phyloP scores from a whole-genome alignment of 2,797 vertebrate species.

The Falco peregrinus region DNA sequence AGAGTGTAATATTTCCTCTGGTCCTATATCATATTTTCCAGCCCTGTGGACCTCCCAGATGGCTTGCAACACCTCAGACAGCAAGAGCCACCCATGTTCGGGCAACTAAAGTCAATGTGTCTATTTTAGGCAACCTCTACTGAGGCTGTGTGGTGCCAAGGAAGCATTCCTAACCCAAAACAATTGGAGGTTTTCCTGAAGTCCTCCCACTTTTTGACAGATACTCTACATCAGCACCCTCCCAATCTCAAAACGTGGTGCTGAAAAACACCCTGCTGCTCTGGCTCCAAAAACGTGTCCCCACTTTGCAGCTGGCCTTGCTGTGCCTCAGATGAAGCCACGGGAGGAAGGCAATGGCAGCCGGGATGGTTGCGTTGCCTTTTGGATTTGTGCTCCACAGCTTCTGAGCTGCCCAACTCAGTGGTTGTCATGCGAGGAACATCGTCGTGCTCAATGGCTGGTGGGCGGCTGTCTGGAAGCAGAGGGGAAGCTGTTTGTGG shows the following conservation, averaged over 20 bases:
- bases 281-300: not conserved
- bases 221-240: not conserved
- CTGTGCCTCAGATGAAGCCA: not conserved
- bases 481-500: not conserved
- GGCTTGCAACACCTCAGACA: not conserved
- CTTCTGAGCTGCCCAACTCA: not conserved
- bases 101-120: not conserved
- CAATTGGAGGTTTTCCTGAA: not conserved
- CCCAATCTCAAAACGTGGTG: not conserved
- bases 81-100: rapidly evolving
- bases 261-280: not conserved
- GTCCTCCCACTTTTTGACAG: not conserved
- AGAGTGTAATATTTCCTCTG: not conserved
- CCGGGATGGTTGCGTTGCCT: not conserved
- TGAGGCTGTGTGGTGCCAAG: not conserved
- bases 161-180: not conserved
- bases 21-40: not conserved
- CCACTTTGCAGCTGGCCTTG: not conserved
- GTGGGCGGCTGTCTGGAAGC: slow-evolving; percentile 14
- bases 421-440: not conserved
- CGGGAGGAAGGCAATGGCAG: not conserved
- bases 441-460: not conserved
- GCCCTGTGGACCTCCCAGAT: not conserved
- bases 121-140: not conserved
- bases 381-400: not conserved